Evolutionary conservation across 2,888 invertebrate genomes (phyloP), one percentile per base, ranked within the genome.

Genomic region (Polietes domitor): DNA sequence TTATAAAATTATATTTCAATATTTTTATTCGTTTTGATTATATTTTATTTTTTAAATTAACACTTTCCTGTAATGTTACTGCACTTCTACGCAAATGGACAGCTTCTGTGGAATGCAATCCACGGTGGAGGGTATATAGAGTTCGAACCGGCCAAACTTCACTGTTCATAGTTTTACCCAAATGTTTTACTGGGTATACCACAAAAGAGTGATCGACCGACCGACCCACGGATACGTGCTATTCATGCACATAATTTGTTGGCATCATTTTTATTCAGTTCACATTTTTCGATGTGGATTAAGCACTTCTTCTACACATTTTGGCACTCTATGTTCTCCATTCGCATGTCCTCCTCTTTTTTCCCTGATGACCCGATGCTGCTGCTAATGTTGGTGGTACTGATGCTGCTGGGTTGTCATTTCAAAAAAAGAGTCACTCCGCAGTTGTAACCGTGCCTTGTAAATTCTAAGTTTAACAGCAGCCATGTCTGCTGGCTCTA

Each of bases 301-400:
- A 80, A 80, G 77, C 74, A 80, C 80, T 83, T 77, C 68, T 74
- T 77, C n/a, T n/a, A n/a, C n/a, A 58, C 12, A 24, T 58, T 58
- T 58, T 58, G 58, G 58, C 58, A 58, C 24, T 12, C 15, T 58
- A 24, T 24, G n/a, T n/a, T 24, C 26, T 58, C 26, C 58, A 58
- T 58, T 58, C 58, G 15, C 58, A 58, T 26, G 10, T 58, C 6
- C 47, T 24, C 12, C 2, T 58, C 26, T 24, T 58, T 15, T 26
- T 21, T 24, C 9, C 50, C 50, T 50, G 19, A 5, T 17, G 50
- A 12, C 17, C n/a, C 17, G 50, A 12, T 58, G 58, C 3, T 24
- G 6, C 12, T 58, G 15, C 10, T 47, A 4, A 12, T 47, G 2
- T 2, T n/a, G n/a, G 2, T 26, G 5, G 26, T 26, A 12, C 26